A percentile compares a stretch with the other conserved stretches of the same genome.
These are phyloP conservation scores for Resseliella maxima DNA, from an alignment of 2,888 invertebrate genomes.

Conservation along the genomic window DNA sequence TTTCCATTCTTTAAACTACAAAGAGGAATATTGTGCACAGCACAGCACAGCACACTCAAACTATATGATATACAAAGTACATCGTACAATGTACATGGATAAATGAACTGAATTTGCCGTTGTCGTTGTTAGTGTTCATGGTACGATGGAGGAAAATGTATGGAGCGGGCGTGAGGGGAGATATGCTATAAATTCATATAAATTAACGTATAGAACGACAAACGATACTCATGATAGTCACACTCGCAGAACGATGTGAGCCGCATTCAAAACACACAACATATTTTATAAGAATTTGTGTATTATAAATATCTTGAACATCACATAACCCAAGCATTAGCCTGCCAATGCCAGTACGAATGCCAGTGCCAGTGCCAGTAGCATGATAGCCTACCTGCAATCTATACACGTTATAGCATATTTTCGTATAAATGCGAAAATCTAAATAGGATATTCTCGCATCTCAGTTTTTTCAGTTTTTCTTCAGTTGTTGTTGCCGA, in stretches of 20 bases:
- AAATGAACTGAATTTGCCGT: no score
- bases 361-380: neutral
- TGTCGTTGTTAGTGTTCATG: neutral
- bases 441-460: slow-evolving; percentile 20
- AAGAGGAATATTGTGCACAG: slow-evolving; percentile 29
- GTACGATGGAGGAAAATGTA: neutral
- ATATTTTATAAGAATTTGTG: slow-evolving; percentile 45
- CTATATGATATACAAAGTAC: neutral
- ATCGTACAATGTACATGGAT: neutral
- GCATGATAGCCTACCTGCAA: slow-evolving; percentile 17
- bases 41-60: neutral
- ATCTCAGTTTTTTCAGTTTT: neutral
- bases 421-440: slow-evolving; percentile 38
- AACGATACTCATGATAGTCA: slow-evolving; percentile 9
- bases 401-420: slow-evolving; percentile 2
- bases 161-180: neutral
- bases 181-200: slow-evolving; percentile 54
- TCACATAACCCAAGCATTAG: neutral
- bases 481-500: neutral
- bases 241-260: slow-evolving; percentile 24
- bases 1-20: slow-evolving; percentile 26
- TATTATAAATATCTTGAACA: slow-evolving; percentile 29
- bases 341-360: neutral
- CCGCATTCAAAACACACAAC: slow-evolving; percentile 38
- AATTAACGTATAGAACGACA: slow-evolving; percentile 51